Evolutionary conservation across 2,888 invertebrate genomes (phyloP).

Genomic region (Acronicta psi): DNA sequence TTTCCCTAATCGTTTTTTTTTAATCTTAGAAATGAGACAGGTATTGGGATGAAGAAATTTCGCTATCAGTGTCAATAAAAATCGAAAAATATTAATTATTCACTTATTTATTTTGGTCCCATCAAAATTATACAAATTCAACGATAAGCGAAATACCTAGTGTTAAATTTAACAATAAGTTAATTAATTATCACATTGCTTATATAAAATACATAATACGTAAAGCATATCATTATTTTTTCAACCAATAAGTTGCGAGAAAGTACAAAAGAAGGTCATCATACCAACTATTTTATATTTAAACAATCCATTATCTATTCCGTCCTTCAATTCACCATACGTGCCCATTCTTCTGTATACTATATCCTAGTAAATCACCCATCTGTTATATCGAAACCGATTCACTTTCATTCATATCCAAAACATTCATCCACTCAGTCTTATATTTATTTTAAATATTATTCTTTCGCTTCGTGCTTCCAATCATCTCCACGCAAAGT

Average conservation of each 20-base stretch:
- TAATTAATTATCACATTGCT: constrained; percentile 59
- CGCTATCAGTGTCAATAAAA: constrained; percentile 13
- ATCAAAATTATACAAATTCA: constrained; percentile 60
- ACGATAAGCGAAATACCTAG: constrained; percentile 55
- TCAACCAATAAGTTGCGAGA: constrained; percentile 48
- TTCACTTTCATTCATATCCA: constrained; percentile 45
- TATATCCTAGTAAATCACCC: constrained; percentile 7
- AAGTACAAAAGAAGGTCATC: constrained; percentile 19
- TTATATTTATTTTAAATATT: constrained; percentile 65
- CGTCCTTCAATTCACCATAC: constrained; percentile 2
- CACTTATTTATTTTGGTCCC: constrained; percentile 80
- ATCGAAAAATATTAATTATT: constrained; percentile 47
- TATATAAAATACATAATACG: constrained; percentile 40
- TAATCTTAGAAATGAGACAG: too few species aligned
- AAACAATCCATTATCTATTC: constrained; percentile 13
- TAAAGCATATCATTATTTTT: constrained; percentile 33
- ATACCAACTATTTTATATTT: neutral
- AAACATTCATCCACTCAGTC: constrained; percentile 73
- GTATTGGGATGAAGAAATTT: neutral
- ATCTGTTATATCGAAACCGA: constrained; percentile 26
- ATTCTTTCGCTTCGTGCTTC: constrained; percentile 37
- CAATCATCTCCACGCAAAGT: constrained; percentile 43
- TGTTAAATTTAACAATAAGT: constrained; percentile 54
- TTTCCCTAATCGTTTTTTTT: too few species aligned
- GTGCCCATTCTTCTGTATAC: constrained; percentile 7